Percentiles rank a stretch among this genome's conserved stretches.
Evolutionary conservation across 2,113 vertebrate genomes (phyloP).

Genomic region (Pseudonaja textilis): DNA sequence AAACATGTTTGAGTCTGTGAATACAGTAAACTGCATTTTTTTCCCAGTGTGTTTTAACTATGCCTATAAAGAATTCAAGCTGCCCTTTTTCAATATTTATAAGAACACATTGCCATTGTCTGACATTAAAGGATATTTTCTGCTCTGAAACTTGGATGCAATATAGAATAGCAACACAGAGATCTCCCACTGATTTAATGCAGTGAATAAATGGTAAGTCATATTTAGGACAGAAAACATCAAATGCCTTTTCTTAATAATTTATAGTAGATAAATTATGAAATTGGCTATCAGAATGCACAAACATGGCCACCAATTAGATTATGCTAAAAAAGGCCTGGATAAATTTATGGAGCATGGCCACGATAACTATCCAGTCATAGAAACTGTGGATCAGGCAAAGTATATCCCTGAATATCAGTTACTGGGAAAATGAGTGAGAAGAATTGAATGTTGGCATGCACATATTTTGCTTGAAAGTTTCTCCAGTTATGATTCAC

Average conservation of each 20-base stretch:
- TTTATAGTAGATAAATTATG: neutral
- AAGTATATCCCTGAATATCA: neutral
- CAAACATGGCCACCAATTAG: neutral
- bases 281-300: neutral
- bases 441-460: neutral
- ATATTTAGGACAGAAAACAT: neutral
- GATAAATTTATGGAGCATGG: neutral
- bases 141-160: neutral
- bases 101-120: constrained; percentile 24
- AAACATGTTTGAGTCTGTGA: constrained; percentile 31
- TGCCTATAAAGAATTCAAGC: constrained; percentile 32
- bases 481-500: neutral
- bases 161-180: neutral
- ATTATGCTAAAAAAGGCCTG: neutral
- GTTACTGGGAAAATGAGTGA: neutral
- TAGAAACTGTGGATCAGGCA: neutral
- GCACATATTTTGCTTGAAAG: neutral
- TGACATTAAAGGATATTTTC: constrained; percentile 25
- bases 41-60: constrained; percentile 27
- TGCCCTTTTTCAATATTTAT: constrained; percentile 33
- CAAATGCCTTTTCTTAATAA: neutral
- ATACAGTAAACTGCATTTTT: constrained; percentile 32
- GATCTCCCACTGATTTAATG: neutral
- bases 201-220: neutral
- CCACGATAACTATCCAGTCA: neutral